A percentile compares a stretch with the other conserved stretches of the same genome.
Conservation (phyloP, 2,113 vertebrate genomes). For the Syngnathus scovelli region DNA sequence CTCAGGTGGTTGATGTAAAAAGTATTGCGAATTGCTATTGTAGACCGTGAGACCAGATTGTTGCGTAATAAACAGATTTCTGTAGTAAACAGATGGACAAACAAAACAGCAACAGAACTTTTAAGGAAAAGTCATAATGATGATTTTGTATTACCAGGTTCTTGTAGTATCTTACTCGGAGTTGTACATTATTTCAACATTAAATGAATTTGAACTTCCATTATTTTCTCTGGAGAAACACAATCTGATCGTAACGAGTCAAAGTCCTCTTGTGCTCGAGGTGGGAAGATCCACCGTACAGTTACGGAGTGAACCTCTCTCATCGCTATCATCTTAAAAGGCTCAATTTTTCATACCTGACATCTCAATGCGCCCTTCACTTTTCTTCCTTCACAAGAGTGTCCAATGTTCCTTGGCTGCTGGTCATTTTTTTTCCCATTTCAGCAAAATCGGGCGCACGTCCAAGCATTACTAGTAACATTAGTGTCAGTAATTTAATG, state of each 20-base stretch:
- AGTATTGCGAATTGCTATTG: too few species aligned
- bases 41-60: too few species aligned
- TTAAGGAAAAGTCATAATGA: too few species aligned
- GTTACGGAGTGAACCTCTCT: background rate
- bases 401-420: conserved; percentile 38
- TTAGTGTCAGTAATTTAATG: conserved; percentile 76
- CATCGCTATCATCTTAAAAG: background rate
- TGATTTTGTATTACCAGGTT: too few species aligned
- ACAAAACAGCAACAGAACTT: too few species aligned
- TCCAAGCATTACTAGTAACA: conserved; percentile 71
- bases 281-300: background rate
- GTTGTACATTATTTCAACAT: too few species aligned
- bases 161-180: too few species aligned
- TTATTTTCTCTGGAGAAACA: too few species aligned
- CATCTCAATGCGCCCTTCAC: background rate
- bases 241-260: background rate
- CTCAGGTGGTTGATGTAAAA: too few species aligned
- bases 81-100: too few species aligned
- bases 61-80: too few species aligned
- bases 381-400: conserved; percentile 11
- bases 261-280: background rate
- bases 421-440: conserved; percentile 36
- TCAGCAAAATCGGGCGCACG: conserved; percentile 45
- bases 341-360: background rate
- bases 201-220: too few species aligned